phyloP scores from a whole-genome alignment of 2,797 vertebrate species.

The Buceros bicornis region DNA sequence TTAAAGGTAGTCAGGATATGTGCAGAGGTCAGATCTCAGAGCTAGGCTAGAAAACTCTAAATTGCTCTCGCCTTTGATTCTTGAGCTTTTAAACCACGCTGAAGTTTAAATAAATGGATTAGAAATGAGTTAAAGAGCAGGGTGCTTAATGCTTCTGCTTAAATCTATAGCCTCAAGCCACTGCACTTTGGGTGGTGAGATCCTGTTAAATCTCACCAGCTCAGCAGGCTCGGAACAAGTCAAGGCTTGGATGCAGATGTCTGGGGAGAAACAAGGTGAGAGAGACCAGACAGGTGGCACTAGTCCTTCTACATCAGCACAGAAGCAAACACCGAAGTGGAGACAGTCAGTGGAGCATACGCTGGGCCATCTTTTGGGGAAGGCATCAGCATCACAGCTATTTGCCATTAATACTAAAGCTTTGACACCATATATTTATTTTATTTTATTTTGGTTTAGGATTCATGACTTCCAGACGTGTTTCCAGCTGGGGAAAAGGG shows the following conservation, averaged over 20 bases:
- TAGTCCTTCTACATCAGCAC: neutral
- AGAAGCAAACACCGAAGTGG: neutral
- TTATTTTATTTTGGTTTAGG: neutral
- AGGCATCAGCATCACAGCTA: neutral
- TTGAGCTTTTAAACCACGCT: slow-evolving; percentile 58
- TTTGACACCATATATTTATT: neutral
- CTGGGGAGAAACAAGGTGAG: slow-evolving; percentile 33
- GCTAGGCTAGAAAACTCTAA: slow-evolving; percentile 56
- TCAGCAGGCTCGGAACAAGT: slow-evolving; percentile 57
- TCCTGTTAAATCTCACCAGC: slow-evolving; percentile 68
- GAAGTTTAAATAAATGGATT: slow-evolving; percentile 74
- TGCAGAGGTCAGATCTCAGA: slow-evolving; percentile 64
- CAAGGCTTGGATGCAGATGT: slow-evolving; percentile 44
- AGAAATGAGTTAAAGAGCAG: slow-evolving; percentile 67
- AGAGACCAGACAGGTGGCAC: neutral
- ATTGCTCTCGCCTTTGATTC: slow-evolving; percentile 56
- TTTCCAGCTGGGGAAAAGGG: slow-evolving; percentile 24
- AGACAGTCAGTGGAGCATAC: neutral
- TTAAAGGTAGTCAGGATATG: slow-evolving; percentile 62
- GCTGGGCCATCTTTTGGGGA: neutral
- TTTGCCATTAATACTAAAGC: neutral
- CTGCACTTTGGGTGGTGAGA: slow-evolving; percentile 40
- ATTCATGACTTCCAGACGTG: slow-evolving; percentile 25
- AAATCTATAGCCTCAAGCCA: slow-evolving; percentile 67
- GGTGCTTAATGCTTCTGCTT: slow-evolving; percentile 58